These are phyloP conservation scores for Trachelus stipa DNA, from an alignment of 2,888 invertebrate genomes.

Conservation along the genomic window DNA sequence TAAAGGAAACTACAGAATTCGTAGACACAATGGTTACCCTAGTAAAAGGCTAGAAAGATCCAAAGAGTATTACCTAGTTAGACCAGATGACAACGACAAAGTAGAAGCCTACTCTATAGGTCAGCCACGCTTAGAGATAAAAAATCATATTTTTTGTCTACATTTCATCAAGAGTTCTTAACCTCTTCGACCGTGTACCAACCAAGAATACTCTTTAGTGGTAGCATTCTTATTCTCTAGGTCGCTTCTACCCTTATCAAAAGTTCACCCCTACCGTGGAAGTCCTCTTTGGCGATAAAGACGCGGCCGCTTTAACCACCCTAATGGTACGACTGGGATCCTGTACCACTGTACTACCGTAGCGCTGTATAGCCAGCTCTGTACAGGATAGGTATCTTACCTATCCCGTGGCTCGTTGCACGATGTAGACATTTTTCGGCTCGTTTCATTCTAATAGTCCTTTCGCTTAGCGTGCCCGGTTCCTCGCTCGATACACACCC, in stretches of 20 bases:
- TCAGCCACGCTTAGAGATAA: not conserved
- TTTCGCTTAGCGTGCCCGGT: slow-evolving; percentile 21
- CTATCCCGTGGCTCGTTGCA: not conserved
- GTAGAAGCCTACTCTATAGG: not conserved
- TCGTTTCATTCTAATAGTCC: slow-evolving; percentile 28
- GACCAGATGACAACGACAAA: not conserved
- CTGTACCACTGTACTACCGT: not conserved
- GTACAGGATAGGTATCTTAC: not conserved
- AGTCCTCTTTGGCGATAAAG: not conserved
- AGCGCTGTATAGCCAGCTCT: not conserved
- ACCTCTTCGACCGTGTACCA: not conserved
- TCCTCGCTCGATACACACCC: slow-evolving; percentile 28
- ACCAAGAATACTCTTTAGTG: not conserved
- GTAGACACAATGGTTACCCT: slow-evolving; percentile 40
- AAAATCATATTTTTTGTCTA: not conserved
- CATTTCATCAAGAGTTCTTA: not conserved
- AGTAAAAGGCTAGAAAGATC: not conserved
- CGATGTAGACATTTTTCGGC: slow-evolving; percentile 27
- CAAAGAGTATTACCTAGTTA: not conserved
- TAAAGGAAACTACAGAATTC: slow-evolving; percentile 46
- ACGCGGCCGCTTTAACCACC: not conserved
- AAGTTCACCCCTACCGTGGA: not conserved
- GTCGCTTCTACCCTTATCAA: not conserved
- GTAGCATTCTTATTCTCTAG: not conserved
- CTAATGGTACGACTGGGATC: not conserved